Base-by-base conservation (phyloP, 1,140 invertebrate species). In the Steinernema khuongi region DNA sequence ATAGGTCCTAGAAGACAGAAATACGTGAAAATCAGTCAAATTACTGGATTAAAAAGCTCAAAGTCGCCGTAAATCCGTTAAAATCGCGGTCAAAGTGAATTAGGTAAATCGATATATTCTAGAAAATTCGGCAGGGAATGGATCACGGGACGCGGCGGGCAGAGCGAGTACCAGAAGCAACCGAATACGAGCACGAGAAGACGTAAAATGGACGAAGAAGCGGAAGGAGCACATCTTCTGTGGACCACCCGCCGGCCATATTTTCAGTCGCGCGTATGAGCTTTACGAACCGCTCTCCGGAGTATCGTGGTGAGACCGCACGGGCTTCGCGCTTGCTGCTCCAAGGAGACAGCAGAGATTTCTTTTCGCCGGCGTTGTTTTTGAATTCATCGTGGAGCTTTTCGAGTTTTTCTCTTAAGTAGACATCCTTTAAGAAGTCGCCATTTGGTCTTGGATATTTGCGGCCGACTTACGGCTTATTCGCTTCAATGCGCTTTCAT, bases 1-100 rank as follows among this genome's bases (percentile, higher is more conserved):
- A 84, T 83, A 30, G 60, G 31, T 31, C 33, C 68, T 50, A 7
- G 43, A 29, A 33, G 17, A 70, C 7, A 41, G n/a, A 41, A 11
- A 11, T 41, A n/a, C 36, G n/a, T 41, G 36, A 41, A 41, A 11
- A 11, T 41, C n/a, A n/a, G n/a, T n/a, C n/a, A n/a, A n/a, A n/a
- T n/a, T n/a, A n/a, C n/a, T n/a, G n/a, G n/a, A n/a, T 41, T 41
- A 41, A 41, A 7, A 41, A 41, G 36, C 36, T 11, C 7, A 7
- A 41, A 41, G 7, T 11, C n/a, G 36, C n/a, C 7, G n/a, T 7
- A n/a, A 41, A 41, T 41, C 36, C 7, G n/a, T 41, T 41, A 41
- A n/a, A 41, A 41, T 41, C n/a, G n/a, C n/a, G n/a, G n/a, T n/a
- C n/a, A n/a, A n/a, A n/a, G n/a, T n/a, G n/a, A n/a, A n/a, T n/a